Evolutionary conservation across 1,140 invertebrate species (phyloP).

Genomic region (Aricia agestis): DNA sequence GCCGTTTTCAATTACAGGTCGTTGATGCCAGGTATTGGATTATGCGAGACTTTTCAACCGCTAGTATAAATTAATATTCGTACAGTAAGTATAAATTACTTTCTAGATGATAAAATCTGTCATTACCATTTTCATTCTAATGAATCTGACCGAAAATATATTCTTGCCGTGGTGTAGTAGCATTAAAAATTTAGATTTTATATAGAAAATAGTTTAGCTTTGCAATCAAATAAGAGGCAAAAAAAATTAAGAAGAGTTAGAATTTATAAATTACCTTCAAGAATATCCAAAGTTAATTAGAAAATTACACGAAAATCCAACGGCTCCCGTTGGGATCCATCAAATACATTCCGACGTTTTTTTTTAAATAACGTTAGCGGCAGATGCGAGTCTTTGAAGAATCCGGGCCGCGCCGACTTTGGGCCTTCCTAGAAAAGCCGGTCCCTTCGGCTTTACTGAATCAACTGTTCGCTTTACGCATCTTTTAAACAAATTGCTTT

Average conservation of each 20-base stretch:
- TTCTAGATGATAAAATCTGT: too few relatives aligned
- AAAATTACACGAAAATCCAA: slow-evolving; percentile 4
- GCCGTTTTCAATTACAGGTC: background rate
- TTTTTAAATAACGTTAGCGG: slow-evolving; percentile 59
- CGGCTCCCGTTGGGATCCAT: slow-evolving; percentile 34
- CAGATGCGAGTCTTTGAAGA: slow-evolving; percentile 59
- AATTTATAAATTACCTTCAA: background rate
- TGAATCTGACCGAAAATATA: too few relatives aligned
- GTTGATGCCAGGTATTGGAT: background rate
- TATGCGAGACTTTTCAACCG: background rate
- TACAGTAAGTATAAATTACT: too few relatives aligned
- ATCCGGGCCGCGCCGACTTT: slow-evolving; percentile 42
- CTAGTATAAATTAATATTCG: background rate
- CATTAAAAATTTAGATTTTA: too few relatives aligned
- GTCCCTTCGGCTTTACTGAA: slow-evolving; percentile 39
- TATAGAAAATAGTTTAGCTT: too few relatives aligned
- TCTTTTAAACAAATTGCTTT: slow-evolving; percentile 42
- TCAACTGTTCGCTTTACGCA: slow-evolving; percentile 41
- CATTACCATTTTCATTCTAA: too few relatives aligned
- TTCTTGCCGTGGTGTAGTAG: too few relatives aligned
- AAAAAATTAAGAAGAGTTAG: too few relatives aligned
- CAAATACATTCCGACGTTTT: slow-evolving; percentile 33
- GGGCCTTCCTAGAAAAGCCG: slow-evolving; percentile 60
- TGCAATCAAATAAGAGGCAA: too few relatives aligned
- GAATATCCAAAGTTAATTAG: background rate